Percentiles rank a stretch among this genome's conserved stretches.
Evolutionary conservation across 2,797 vertebrate species (phyloP).

Genomic region (Artibeus lituratus): DNA sequence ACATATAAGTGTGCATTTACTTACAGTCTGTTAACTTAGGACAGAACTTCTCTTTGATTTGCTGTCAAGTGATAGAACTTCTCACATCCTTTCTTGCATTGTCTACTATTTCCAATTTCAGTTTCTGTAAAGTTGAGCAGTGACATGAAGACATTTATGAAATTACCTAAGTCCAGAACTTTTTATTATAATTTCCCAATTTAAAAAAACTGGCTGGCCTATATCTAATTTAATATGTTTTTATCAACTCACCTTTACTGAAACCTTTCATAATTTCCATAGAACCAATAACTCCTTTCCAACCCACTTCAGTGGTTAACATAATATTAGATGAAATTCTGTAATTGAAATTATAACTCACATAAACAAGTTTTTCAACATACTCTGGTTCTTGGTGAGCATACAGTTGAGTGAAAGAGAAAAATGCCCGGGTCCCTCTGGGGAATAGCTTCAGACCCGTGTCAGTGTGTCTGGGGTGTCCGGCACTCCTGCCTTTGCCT

Average conservation of each 20-base stretch:
- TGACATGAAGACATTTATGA: background rate
- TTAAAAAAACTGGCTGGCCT: background rate
- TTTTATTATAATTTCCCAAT: background rate
- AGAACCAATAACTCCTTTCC: constrained; percentile 1
- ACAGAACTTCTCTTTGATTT: constrained; percentile 32
- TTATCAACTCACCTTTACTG: constrained; percentile 19
- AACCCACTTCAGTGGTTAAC: background rate
- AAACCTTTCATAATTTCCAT: background rate
- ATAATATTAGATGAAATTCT: constrained; percentile 19
- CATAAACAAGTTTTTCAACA: background rate
- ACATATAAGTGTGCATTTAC: background rate
- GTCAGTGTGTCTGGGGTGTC: background rate
- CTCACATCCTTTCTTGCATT: background rate
- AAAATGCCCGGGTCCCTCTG: background rate
- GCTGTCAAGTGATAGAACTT: background rate
- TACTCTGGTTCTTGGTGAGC: background rate
- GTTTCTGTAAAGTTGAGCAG: background rate
- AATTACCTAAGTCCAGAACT: background rate
- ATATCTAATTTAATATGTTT: background rate
- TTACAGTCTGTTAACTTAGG: background rate
- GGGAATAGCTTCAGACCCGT: background rate
- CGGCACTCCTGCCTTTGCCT: background rate
- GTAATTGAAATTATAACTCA: background rate
- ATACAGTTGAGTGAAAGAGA: background rate
- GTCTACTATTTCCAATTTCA: background rate